phyloP scores from a whole-genome alignment of 1,140 invertebrate genomes.

The Drosophila asahinai region DNA sequence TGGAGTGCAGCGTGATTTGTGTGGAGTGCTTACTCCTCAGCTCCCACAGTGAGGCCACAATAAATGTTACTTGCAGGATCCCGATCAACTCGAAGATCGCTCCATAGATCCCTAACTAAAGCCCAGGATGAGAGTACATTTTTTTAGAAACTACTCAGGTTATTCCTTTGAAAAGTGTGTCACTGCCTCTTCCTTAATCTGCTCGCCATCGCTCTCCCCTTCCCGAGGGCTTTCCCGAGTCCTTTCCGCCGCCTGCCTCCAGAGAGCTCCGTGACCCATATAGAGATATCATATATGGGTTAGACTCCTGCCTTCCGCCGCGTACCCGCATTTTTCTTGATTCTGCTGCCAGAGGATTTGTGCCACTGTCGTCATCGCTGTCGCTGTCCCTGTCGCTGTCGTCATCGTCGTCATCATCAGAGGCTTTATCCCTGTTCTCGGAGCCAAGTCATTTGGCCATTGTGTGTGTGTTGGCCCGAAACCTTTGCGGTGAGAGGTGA shows the following conservation, averaged over 20 bases:
- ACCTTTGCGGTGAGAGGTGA: slow-evolving; percentile 53
- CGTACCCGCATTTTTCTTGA: slow-evolving; percentile 1
- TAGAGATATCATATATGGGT: slow-evolving; percentile 23
- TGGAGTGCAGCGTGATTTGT: slow-evolving; percentile 65
- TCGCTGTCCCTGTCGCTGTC: slow-evolving; percentile 9
- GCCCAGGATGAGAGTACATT: too few relatives aligned
- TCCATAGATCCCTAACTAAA: background rate
- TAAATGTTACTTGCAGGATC: too few relatives aligned
- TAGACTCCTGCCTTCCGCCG: slow-evolving; percentile 11
- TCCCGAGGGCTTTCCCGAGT: background rate
- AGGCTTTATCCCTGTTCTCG: slow-evolving; percentile 27
- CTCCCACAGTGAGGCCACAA: background rate
- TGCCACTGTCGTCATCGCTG: slow-evolving; percentile 53
- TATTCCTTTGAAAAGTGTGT: background rate
- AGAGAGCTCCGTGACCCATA: slow-evolving; percentile 28
- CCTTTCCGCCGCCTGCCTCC: background rate
- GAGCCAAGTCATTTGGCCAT: slow-evolving; percentile 53
- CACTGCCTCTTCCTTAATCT: slow-evolving; percentile 5
- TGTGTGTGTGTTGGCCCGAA: slow-evolving; percentile 52
- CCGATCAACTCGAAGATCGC: background rate
- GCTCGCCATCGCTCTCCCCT: background rate
- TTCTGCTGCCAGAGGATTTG: slow-evolving; percentile 26
- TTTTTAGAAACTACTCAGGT: too few relatives aligned
- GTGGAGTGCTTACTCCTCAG: slow-evolving; percentile 17
- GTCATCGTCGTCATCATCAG: slow-evolving; percentile 16